Base-by-base conservation (phyloP, 1,140 invertebrate species). In the Plectrocnemia conspersa region DNA sequence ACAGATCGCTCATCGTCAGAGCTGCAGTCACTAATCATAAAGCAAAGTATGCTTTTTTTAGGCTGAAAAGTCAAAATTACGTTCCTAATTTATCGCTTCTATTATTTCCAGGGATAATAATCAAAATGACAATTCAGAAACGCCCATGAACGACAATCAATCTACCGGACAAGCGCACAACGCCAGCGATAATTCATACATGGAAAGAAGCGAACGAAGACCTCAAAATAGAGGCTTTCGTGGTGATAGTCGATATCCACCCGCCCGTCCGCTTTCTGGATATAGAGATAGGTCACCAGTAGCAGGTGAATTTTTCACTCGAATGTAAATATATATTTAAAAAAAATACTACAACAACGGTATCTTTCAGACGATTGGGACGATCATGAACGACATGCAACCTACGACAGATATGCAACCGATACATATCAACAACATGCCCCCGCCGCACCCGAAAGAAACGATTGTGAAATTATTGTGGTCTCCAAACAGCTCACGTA, bases 381-480 rank as follows among this genome's bases (percentile, higher is more conserved):
- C 16, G 42, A 44, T 33, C 50, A 40, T 36, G 49, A 41, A 10
- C 21, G 40, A 23, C 53, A 52, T 22, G 41, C 45, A 1, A 21
- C 21, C 13, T 18, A 53, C 13, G 22, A 40, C 27, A 22, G 38
- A 15, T 54, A 47, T 56, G 44, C 52, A 10, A 48, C 48, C 11
- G 70, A 70, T 7, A 61, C 66, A 10, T 71, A 64, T 38, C 33
- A 58, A 52, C 64, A 65, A 0, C 61, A 67, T 47, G 68, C 70
- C 18, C 63, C 77, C n/a, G 64, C 72, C 2, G 68, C 74, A 5
- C 65, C 74, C 33, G 79, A 86, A 33, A 76, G 83, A 64, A 92
- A 92, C 72, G 89, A 93, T 64, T 91, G 89, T 70, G 89, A 92
- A 73, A 91, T 93, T 48, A 89, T 93, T 61, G 88, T 90, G 10